Evolutionary conservation across 37 sponge, comb jelly and placozoan genomes (phyloP).

Genomic region (Petrosia ficiformis): DNA sequence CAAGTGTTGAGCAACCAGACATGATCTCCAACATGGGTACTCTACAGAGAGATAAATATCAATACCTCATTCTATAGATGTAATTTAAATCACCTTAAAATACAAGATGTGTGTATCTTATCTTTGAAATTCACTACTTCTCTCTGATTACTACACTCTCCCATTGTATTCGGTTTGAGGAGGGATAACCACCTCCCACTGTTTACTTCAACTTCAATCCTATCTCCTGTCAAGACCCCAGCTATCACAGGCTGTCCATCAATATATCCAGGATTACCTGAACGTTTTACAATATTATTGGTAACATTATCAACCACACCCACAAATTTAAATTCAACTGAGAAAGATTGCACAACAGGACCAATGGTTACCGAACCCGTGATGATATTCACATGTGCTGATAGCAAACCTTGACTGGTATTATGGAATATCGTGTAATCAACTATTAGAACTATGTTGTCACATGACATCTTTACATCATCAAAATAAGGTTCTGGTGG

Average conservation of each 20-base stretch:
- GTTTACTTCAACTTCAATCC: neutral
- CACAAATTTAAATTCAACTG: constrained; percentile 5
- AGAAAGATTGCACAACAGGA: neutral
- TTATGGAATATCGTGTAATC: neutral
- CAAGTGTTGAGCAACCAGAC: neutral
- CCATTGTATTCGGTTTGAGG: neutral
- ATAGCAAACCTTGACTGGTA: neutral
- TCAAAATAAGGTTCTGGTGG: neutral
- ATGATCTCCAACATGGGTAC: neutral
- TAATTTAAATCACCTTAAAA: constrained; percentile 13
- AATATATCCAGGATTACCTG: constrained; percentile 36
- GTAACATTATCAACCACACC: neutral
- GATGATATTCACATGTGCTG: neutral
- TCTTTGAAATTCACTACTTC: neutral
- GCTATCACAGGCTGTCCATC: constrained; percentile 17
- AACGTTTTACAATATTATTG: neutral
- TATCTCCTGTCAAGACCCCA: constrained; percentile 4
- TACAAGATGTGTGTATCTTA: constrained; percentile 10
- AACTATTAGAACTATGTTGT: neutral
- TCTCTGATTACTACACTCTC: neutral
- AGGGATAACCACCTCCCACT: constrained; percentile 19
- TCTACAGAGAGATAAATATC: neutral
- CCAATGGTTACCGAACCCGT: neutral
- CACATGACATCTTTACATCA: neutral
- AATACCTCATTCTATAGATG: neutral